Conservation (phyloP, 92 coral and sea anemone species). For the Nematostella vectensis region DNA sequence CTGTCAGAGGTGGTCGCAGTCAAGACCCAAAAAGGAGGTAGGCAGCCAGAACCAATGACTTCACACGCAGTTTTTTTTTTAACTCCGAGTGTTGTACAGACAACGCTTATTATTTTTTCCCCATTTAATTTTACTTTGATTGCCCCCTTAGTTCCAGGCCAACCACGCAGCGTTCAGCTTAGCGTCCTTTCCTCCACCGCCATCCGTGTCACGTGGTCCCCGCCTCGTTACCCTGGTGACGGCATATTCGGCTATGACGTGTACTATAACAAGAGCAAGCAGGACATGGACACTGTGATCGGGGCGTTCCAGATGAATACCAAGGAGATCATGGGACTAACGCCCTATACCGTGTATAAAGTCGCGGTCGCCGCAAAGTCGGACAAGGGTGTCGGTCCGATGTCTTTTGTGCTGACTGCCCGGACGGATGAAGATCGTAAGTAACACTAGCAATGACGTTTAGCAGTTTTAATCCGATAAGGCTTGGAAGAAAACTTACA, state of each 20-base stretch:
- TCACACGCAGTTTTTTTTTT: too few relatives aligned
- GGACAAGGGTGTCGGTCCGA: constrained; percentile 68
- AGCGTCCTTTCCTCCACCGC: constrained; percentile 57
- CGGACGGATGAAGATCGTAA: constrained; percentile 76
- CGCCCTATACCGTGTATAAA: constrained; percentile 67
- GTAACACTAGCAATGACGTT: background rate
- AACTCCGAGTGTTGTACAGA: background rate
- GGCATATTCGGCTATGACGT: constrained; percentile 86
- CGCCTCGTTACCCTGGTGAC: constrained; percentile 65
- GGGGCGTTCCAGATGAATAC: constrained; percentile 27
- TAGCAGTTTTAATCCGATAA: background rate
- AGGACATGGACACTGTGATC: constrained; percentile 38
- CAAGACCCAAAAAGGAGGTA: constrained; percentile 84
- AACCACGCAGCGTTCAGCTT: constrained; percentile 49
- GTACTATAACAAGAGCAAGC: constrained; percentile 67
- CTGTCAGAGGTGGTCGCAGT: constrained; percentile 57
- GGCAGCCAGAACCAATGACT: too few relatives aligned
- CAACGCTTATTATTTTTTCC: too few relatives aligned
- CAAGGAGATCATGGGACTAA: constrained; percentile 50
- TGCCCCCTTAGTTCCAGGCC: constrained; percentile 83
- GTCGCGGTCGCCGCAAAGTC: constrained; percentile 86
- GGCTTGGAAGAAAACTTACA: background rate
- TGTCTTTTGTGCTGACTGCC: constrained; percentile 61
- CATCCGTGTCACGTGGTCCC: constrained; percentile 62
- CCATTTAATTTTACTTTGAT: too few relatives aligned